Base-by-base conservation (phyloP, 37 sponge, comb jelly and placozoan species). In the Theonella swinhoei region DNA sequence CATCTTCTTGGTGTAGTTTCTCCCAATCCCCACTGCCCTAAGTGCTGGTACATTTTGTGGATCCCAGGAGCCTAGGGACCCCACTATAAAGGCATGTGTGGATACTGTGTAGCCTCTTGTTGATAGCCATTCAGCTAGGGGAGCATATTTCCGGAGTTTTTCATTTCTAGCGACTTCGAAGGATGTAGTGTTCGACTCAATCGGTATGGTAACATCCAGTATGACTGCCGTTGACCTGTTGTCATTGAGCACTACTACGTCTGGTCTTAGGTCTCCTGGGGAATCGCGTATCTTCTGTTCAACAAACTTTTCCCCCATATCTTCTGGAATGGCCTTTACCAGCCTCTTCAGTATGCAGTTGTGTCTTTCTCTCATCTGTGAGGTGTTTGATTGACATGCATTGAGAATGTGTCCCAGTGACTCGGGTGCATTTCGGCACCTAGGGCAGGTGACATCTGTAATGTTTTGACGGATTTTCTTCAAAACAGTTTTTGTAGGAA, bases 361-460 rank as follows among this genome's bases (percentile, higher is more conserved):
- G 36, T 85, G 86, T 26, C 86, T 0, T 1, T 1, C 72, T 42
- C 86, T 4, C 70, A 85, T 85, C 71, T 70, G 29, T 1, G 71
- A 78, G 4, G 62, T 29, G 30, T 78, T 59, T 37, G 72, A 42
- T 0, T 39, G 62, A 70, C 86, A 85, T 43, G 70, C 72, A 69
- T 85, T 85, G 35, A 85, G 79, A 20, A 77, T 77, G 65, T 85
- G 86, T 4, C 65, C 71, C 1, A 85, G 63, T 0, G 86, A 69
- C 34, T 85, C 76, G 2, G 75, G 76, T 0, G 59, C 65, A 17
- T 54, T 3, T n/a, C 41, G 29, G 67, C 84, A 83, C 31, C 62
- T 39, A 3, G 75, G 75, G 59, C 84, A 83, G 34, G 65, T 74
- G 63, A 29, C 42, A 24, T 70, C 31, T 0, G 24, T 30, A 4